Base-by-base conservation (phyloP, 2,797 vertebrate genomes). In the Mastacembelus armatus region DNA sequence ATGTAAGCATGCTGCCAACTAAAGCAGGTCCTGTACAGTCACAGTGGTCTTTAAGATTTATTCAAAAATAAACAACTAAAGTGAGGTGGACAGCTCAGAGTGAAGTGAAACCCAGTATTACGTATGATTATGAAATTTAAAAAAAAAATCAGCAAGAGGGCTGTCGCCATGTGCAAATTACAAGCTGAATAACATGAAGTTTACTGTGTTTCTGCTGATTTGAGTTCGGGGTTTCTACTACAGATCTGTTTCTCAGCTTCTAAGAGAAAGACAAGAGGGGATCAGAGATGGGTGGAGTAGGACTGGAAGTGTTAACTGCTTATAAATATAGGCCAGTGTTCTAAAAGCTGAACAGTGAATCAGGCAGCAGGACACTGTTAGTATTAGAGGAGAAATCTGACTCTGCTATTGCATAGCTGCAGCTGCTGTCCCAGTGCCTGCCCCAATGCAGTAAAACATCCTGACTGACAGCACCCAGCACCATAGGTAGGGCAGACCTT, bases 341-440 rank as follows among this genome's bases (percentile, higher is more conserved):
- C 96, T 96, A 96, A 97, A 97, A 96, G 93, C 90, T 92, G 95
- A 94, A 90, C 81, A 91, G 93, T 95, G 96, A 96, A 95, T 96
- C 95, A 96, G 92, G 92, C 83, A 89, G 90, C 86, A 76, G 69
- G 80, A 88, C 80, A 85, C 83, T 76, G 90, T 84, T 80, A 90
- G 95, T 91, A 94, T 93, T 94, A 94, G 94, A 88, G 85, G 77
- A 61, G 87, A 94, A 95, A 94, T 91, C 91, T 92, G 95, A 96
- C 87, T 92, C 94, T 90, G 91, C 88, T 87, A 62, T 89, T 92
- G 87, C 79, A 89, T 88, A 74, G 86, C 86, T 92, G 93, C 96
- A 97, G 96, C 96, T 97, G 96, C 94, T 93, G 76, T 89, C 74
- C 86, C 90, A 92, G 88, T 91, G 94, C 93, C 93, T 90, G 92